Percentiles rank a stretch among this genome's conserved stretches.
Evolutionary conservation across 2,888 invertebrate species (phyloP).

Genomic region (Desoria tigrina): DNA sequence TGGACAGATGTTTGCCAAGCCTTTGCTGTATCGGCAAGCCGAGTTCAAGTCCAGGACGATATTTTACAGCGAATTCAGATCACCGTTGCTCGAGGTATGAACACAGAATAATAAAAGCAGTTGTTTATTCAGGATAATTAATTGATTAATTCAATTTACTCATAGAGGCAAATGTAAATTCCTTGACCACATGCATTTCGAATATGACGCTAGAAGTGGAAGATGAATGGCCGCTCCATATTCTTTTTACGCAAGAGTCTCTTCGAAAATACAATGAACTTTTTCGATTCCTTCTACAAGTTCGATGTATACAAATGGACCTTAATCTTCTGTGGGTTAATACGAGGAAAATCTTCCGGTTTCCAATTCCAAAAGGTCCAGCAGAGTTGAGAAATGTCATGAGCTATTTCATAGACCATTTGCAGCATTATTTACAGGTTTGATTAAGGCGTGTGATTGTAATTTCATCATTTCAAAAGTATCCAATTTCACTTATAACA

Average conservation of each 20-base stretch:
- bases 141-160: too few species aligned
- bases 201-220: constrained; percentile 37
- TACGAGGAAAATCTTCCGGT: constrained; percentile 49
- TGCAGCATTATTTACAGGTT: constrained; percentile 52
- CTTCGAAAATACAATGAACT: constrained; percentile 49
- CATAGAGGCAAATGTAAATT: background rate
- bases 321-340: constrained; percentile 50
- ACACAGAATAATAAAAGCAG: too few species aligned
- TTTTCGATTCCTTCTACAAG: constrained; percentile 50
- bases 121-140: background rate
- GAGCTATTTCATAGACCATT: constrained; percentile 52
- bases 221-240: constrained; percentile 52
- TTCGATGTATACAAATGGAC: constrained; percentile 50
- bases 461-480: constrained; percentile 1
- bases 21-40: constrained; percentile 44
- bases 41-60: constrained; percentile 53
- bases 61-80: constrained; percentile 46
- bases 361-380: constrained; percentile 50
- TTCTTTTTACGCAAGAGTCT: constrained; percentile 48
- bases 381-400: constrained; percentile 50
- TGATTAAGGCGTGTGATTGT: background rate
- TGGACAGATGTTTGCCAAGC: constrained; percentile 42
- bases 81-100: constrained; percentile 17
- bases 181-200: constrained; percentile 1
- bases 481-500: too few species aligned